These are phyloP conservation scores for Embiotoca jacksoni DNA, from an alignment of 2,113 vertebrate genomes.

Conservation along the genomic window DNA sequence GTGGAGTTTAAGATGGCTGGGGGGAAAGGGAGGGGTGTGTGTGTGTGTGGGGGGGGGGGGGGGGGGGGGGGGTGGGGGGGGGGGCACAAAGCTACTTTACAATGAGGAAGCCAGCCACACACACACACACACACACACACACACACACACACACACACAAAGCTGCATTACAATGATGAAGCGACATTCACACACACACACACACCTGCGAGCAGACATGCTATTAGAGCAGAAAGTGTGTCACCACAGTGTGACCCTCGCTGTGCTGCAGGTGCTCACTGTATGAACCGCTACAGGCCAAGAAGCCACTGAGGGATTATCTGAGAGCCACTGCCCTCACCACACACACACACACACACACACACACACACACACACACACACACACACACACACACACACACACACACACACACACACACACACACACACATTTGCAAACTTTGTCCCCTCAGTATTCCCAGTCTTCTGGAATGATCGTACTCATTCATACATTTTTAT, in stretches of 20 bases:
- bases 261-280: slow-evolving; percentile 78
- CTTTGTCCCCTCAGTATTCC: slow-evolving; percentile 15
- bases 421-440: slow-evolving; percentile 8
- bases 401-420: slow-evolving; percentile 4
- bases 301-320: slow-evolving; percentile 68
- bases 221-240: slow-evolving; percentile 63
- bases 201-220: slow-evolving; percentile 47
- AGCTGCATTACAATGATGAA: slow-evolving; percentile 37
- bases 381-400: neutral
- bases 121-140: slow-evolving; percentile 26
- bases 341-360: slow-evolving; percentile 24
- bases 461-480: neutral
- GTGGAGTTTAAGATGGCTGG: slow-evolving; percentile 60
- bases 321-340: slow-evolving; percentile 53
- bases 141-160: slow-evolving; percentile 25
- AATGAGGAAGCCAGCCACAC: slow-evolving; percentile 36
- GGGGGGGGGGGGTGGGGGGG: slow-evolving; percentile 1
- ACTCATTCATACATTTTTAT: slow-evolving; percentile 31
- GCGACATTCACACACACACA: slow-evolving; percentile 31
- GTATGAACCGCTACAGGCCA: slow-evolving; percentile 57
- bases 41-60: neutral
- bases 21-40: neutral
- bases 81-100: slow-evolving; percentile 40
- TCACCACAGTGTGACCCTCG: slow-evolving; percentile 65
- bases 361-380: slow-evolving; percentile 22